Conservation (phyloP, 2,113 vertebrate genomes). For the Engraulis encrasicolus region DNA sequence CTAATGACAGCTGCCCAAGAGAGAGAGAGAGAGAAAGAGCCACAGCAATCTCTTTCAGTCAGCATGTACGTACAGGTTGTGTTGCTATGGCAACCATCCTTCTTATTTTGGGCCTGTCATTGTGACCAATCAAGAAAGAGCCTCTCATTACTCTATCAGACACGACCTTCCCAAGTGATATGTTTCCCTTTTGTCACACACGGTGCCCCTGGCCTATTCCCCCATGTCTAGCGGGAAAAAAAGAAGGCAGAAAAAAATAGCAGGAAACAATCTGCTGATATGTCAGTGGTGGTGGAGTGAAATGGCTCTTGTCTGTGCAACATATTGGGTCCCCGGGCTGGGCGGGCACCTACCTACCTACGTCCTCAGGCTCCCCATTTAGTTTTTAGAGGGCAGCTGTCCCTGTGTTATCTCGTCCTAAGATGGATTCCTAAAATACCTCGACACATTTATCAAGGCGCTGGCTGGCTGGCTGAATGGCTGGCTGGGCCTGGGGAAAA, state of each 20-base stretch:
- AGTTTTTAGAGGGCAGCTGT: constrained; percentile 80
- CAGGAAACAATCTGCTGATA: neutral
- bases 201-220: neutral
- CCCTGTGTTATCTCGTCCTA: constrained; percentile 69
- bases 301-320: neutral
- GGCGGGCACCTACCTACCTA: no score
- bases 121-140: neutral
- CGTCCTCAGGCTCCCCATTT: constrained; percentile 62
- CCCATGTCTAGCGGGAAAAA: neutral
- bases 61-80: constrained; percentile 19
- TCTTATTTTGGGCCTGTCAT: neutral
- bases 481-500: constrained; percentile 44
- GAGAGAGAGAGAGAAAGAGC: no score
- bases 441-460: constrained; percentile 65
- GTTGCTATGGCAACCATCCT: constrained; percentile 38
- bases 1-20: neutral
- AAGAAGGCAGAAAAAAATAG: neutral
- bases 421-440: constrained; percentile 74
- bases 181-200: neutral
- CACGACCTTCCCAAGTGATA: neutral
- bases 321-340: constrained; percentile 27
- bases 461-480: constrained; percentile 17
- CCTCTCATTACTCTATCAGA: neutral
- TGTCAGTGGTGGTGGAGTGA: neutral
- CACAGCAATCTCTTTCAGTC: neutral